Conservation (phyloP, 1,140 invertebrate species). For the Xylocopa sonorina region DNA sequence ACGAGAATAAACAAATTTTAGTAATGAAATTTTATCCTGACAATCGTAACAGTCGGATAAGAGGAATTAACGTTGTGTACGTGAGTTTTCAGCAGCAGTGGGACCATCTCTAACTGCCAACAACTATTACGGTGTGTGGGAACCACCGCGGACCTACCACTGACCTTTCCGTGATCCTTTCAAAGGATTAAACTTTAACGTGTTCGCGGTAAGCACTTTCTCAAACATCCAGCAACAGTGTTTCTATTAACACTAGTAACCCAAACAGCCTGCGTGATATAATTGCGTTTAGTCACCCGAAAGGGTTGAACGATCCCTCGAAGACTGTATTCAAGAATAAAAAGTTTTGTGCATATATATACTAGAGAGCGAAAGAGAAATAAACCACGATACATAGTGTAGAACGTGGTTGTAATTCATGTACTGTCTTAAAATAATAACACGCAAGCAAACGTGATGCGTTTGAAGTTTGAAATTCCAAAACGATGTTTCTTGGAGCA, state of each 20-base stretch:
- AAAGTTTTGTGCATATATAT: no score
- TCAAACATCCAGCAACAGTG: conserved; percentile 10
- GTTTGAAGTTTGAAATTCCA: no score
- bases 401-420: no score
- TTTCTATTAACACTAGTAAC: conserved; percentile 21
- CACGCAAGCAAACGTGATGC: no score
- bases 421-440: no score
- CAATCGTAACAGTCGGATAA: background rate
- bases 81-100: conserved; percentile 3
- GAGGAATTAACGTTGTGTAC: background rate
- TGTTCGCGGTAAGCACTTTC: conserved; percentile 19
- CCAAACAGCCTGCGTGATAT: background rate
- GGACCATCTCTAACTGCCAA: conserved; percentile 15
- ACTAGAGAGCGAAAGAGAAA: no score
- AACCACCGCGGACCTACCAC: conserved; percentile 18
- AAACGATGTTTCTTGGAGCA: no score
- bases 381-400: no score
- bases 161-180: conserved; percentile 33
- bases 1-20: background rate
- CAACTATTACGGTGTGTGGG: conserved; percentile 16
- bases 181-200: conserved; percentile 43
- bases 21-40: background rate
- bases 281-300: background rate
- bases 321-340: background rate
- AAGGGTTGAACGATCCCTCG: background rate